Percentiles rank a stretch among this genome's conserved stretches.
Conservation (phyloP, 1,140 invertebrate species). For the Drosophila nigrodunni region DNA sequence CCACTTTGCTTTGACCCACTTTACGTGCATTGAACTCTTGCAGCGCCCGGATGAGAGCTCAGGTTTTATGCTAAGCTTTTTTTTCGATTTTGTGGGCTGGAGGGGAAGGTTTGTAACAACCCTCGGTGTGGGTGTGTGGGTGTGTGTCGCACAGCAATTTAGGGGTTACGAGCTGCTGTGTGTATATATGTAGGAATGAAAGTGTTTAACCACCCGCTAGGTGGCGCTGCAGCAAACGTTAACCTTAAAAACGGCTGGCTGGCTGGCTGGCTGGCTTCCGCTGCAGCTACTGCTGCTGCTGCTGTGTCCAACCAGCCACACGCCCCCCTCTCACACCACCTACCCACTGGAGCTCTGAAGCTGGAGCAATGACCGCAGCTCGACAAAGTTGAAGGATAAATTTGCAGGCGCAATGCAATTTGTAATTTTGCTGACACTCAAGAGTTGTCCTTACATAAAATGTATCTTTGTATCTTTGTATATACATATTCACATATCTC, state of each 20-base stretch:
- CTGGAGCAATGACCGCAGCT: conserved; percentile 79
- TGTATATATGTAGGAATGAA: conserved; percentile 53
- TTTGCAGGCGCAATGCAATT: conserved; percentile 41
- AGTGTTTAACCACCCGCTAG: conserved; percentile 65
- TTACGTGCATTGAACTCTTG: conserved; percentile 85
- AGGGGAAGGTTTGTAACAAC: neutral
- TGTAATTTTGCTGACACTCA: conserved; percentile 17
- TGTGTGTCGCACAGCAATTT: conserved; percentile 42
- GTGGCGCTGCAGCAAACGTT: conserved; percentile 53
- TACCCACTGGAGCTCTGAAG: conserved; percentile 11
- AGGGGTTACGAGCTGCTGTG: conserved; percentile 66
- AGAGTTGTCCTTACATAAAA: neutral
- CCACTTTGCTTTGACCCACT: conserved; percentile 87
- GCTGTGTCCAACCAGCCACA: too few relatives aligned
- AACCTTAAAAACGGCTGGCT: conserved; percentile 56
- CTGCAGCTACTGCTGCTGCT: conserved; percentile 6
- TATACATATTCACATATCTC: neutral
- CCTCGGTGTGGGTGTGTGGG: neutral
- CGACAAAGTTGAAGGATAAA: conserved; percentile 80
- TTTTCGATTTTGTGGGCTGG: too few relatives aligned
- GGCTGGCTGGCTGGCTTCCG: conserved; percentile 32
- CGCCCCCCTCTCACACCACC: too few relatives aligned
- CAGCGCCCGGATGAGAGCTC: conserved; percentile 37
- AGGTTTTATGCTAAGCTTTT: conserved; percentile 23
- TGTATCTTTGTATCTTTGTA: conserved; percentile 1